These are phyloP conservation scores for Stylophora pistillata DNA, from an alignment of 64 coral and sea anemone species.

Conservation along the genomic window DNA sequence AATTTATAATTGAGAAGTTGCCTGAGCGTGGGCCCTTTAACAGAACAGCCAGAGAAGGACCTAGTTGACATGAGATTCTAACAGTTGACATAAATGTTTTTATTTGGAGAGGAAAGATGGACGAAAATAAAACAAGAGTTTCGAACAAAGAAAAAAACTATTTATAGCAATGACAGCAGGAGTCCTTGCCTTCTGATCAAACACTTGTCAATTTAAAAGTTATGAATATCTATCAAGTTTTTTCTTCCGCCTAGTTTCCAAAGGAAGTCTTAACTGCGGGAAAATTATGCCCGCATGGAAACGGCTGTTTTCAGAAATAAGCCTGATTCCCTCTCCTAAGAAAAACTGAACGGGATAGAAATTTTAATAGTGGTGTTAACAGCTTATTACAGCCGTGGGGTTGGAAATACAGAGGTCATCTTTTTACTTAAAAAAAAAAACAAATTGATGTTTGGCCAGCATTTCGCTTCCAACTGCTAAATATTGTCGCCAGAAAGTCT, in stretches of 20 bases:
- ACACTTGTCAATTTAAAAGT: not conserved
- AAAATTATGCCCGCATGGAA: not conserved
- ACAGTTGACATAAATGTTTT: no score
- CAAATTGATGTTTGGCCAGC: not conserved
- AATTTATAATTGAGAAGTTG: no score
- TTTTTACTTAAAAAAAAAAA: no score
- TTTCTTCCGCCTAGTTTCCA: not conserved
- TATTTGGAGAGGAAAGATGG: no score
- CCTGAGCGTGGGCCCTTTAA: no score
- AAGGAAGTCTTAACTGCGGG: not conserved
- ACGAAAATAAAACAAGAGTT: not conserved
- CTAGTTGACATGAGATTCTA: no score
- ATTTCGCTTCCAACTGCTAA: not conserved
- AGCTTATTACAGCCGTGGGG: no score
- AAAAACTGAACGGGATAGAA: not conserved
- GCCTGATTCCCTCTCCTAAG: not conserved
- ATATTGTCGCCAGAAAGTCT: slow-evolving; percentile 23
- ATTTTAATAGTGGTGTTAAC: not conserved
- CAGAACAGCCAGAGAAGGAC: no score
- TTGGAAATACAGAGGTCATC: no score
- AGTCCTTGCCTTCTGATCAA: not conserved
- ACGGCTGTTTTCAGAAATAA: not conserved
- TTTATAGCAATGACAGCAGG: slow-evolving; percentile 9
- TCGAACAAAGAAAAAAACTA: not conserved
- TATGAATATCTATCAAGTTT: not conserved